Conservation (phyloP, 2,888 invertebrate genomes). For the Hyalella azteca region DNA sequence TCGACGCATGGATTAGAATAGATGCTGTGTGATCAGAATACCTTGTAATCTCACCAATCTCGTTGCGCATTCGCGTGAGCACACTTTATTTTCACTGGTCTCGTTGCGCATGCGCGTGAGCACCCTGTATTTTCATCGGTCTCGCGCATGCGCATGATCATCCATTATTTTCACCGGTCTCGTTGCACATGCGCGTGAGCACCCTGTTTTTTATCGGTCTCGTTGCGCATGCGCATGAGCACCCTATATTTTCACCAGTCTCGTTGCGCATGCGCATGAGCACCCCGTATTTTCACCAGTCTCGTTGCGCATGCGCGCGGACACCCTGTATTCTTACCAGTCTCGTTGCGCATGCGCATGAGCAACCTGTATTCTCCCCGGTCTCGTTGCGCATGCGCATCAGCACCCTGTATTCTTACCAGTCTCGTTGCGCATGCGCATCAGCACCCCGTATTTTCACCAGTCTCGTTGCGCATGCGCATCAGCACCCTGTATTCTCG, state of each 20-base stretch:
- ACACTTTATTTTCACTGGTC: too few species aligned
- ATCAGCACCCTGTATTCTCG: conserved; percentile 62
- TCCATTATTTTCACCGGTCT: too few species aligned
- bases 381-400: conserved; percentile 36
- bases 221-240: too few species aligned
- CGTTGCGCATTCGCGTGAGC: conserved; percentile 61
- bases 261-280: too few species aligned
- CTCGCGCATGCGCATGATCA: conserved; percentile 61
- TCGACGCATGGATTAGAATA: too few species aligned
- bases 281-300: too few species aligned
- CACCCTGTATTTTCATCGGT: conserved; percentile 62
- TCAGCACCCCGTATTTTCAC: conserved; percentile 64
- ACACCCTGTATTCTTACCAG: conserved; percentile 59
- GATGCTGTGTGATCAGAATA: too few species aligned
- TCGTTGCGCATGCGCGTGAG: conserved; percentile 62
- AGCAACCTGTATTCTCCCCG: conserved; percentile 62
- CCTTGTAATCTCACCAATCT: conserved; percentile 62
- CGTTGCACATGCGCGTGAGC: conserved; percentile 61
- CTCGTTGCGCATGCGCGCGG: neutral
- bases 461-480: conserved; percentile 60
- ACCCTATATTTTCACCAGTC: too few species aligned
- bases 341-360: conserved; percentile 61
- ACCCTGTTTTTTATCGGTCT: too few species aligned
- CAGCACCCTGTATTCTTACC: conserved; percentile 61
- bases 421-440: conserved; percentile 65